Evolutionary conservation across 2,113 vertebrate genomes (phyloP).

Genomic region (Lota lota): DNA sequence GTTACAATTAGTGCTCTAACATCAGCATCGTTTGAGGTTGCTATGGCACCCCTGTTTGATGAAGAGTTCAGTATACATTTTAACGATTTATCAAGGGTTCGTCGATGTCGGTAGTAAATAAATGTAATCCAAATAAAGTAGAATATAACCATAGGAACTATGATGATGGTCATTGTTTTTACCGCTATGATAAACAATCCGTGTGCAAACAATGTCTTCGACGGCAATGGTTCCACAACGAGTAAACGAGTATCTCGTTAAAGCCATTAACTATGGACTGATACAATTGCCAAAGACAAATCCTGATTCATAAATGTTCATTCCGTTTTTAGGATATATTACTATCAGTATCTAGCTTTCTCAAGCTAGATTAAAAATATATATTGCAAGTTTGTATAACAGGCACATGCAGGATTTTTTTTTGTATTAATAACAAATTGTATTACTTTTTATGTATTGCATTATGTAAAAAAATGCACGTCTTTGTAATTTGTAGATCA

Average conservation of each 20-base stretch:
- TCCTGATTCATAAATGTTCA: no score
- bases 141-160: conserved; percentile 16
- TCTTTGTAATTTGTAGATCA: neutral
- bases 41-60: neutral
- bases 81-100: conserved; percentile 22
- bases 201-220: conserved; percentile 41
- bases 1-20: conserved; percentile 79
- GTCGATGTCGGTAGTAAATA: conserved; percentile 44
- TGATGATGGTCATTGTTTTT: conserved; percentile 64
- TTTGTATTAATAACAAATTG: no score
- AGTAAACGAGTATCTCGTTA: no score
- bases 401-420: no score
- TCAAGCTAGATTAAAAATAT: no score
- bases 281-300: no score
- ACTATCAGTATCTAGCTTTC: no score
- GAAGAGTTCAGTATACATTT: conserved; percentile 12
- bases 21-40: neutral
- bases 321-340: no score
- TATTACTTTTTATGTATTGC: no score
- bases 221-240: conserved; percentile 54
- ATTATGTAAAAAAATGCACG: no score
- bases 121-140: conserved; percentile 57
- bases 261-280: neutral
- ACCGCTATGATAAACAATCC: conserved; percentile 59
- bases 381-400: no score